Conservation (phyloP, 2,888 invertebrate genomes). For the Sepiola atlantica region DNA sequence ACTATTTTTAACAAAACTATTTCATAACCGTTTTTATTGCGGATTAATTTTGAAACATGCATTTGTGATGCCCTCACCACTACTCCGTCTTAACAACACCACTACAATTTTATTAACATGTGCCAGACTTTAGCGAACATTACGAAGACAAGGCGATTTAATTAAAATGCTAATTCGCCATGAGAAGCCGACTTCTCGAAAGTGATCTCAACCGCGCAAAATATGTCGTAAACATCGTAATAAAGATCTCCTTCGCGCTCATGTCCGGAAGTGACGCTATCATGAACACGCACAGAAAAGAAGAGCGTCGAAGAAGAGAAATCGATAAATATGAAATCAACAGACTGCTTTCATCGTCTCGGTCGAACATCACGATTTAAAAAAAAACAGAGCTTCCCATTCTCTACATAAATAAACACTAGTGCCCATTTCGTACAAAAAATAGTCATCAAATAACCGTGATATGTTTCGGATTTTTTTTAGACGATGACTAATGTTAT, state of each 20-base stretch:
- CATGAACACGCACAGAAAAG: neutral
- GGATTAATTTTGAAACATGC: too few species aligned
- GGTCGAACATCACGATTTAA: neutral
- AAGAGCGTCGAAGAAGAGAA: neutral
- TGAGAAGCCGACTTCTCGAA: neutral
- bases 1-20: too few species aligned
- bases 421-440: neutral
- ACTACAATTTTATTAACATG: too few species aligned
- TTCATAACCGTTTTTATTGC: too few species aligned
- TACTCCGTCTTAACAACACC: too few species aligned
- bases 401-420: neutral
- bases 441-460: neutral
- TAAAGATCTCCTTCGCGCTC: neutral
- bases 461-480: too few species aligned
- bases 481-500: too few species aligned
- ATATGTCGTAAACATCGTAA: neutral
- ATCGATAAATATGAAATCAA: neutral
- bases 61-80: too few species aligned
- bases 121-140: too few species aligned
- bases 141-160: too few species aligned
- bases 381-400: neutral
- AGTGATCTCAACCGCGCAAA: neutral
- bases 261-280: neutral
- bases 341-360: neutral
- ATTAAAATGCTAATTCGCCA: too few species aligned